phyloP scores from a whole-genome alignment of 1,140 invertebrate genomes.

The Sinonovacula constricta region DNA sequence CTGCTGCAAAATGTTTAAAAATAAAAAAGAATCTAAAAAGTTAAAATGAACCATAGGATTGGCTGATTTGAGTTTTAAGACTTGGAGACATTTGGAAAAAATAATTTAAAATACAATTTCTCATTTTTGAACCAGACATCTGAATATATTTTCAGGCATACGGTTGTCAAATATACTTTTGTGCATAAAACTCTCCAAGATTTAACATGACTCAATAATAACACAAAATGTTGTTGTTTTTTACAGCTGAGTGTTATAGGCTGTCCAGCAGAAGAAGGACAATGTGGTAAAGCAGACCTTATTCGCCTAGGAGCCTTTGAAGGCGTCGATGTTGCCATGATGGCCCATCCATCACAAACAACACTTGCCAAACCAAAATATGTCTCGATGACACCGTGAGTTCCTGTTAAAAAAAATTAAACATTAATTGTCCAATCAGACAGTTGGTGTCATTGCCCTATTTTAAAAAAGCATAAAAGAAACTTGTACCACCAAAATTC shows the following conservation, averaged over 20 bases:
- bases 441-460: neutral
- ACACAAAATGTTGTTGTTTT: conserved; percentile 4
- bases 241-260: conserved; percentile 76
- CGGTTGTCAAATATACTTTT: neutral
- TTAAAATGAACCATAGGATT: neutral
- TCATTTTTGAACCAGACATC: too few relatives aligned
- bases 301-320: conserved; percentile 75
- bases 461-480: neutral
- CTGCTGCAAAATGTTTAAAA: neutral
- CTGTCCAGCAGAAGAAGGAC: conserved; percentile 78
- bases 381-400: conserved; percentile 63
- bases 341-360: conserved; percentile 77
- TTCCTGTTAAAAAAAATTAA: too few relatives aligned
- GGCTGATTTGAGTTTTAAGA: neutral
- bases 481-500: neutral
- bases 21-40: neutral
- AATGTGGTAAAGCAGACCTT: conserved; percentile 78
- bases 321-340: conserved; percentile 77
- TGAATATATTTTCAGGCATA: neutral
- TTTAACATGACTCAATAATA: too few relatives aligned
- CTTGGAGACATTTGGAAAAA: neutral
- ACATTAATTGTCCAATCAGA: too few relatives aligned
- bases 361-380: conserved; percentile 62
- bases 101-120: too few relatives aligned
- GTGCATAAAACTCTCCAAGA: neutral